phyloP scores from a whole-genome alignment of 2,888 invertebrate species.

The Seira sanloemensis region DNA sequence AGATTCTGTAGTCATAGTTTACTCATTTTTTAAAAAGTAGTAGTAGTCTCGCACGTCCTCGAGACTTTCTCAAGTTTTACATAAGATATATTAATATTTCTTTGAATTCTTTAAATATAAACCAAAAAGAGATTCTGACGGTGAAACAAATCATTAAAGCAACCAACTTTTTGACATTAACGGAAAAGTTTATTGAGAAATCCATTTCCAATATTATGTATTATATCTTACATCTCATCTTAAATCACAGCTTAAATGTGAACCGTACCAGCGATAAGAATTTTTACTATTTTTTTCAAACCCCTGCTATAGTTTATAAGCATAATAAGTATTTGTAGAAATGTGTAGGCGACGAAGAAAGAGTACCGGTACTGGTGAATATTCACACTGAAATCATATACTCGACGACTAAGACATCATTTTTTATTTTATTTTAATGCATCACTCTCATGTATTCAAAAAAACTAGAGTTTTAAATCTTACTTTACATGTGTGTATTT shows the following conservation, averaged over 20 bases:
- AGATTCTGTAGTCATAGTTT: not conserved
- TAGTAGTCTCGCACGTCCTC: too few species aligned
- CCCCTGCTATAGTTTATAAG: not conserved
- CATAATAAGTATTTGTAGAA: not conserved
- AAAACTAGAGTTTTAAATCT: too few species aligned
- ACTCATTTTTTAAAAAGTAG: too few species aligned
- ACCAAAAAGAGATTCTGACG: not conserved
- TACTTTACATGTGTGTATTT: too few species aligned
- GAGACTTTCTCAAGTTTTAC: too few species aligned
- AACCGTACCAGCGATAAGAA: not conserved
- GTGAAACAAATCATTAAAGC: constrained; percentile 47
- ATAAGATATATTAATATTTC: too few species aligned
- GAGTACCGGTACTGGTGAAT: constrained; percentile 52
- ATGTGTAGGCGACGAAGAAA: not conserved
- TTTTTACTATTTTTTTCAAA: not conserved
- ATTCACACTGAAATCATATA: constrained; percentile 23
- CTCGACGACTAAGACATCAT: not conserved
- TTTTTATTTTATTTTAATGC: not conserved
- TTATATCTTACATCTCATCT: not conserved
- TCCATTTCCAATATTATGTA: not conserved
- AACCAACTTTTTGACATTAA: constrained; percentile 54
- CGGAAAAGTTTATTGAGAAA: not conserved
- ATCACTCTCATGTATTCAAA: too few species aligned
- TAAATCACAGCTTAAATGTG: not conserved
- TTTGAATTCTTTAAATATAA: not conserved